These are phyloP conservation scores for Falco novaeseelandiae DNA, from an alignment of 2,797 vertebrate species.

Conservation along the genomic window DNA sequence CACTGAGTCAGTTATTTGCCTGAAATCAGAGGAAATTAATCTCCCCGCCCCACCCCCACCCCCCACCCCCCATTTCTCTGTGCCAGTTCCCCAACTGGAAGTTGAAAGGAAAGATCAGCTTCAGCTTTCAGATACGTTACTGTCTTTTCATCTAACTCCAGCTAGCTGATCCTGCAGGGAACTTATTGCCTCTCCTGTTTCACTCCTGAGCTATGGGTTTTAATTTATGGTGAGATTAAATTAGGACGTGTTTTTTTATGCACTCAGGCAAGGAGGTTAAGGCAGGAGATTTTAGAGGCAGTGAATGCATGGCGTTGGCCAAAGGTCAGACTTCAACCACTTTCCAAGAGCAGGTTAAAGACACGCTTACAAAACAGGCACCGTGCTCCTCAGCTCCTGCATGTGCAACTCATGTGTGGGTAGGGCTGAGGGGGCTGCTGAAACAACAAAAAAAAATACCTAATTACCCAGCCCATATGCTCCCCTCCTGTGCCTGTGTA, in stretches of 20 bases:
- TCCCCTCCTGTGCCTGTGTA: conserved; percentile 29
- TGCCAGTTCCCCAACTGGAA: not conserved
- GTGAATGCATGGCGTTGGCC: not conserved
- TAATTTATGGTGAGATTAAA: conserved; percentile 25
- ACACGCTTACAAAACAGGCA: not conserved
- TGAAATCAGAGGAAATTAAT: not conserved
- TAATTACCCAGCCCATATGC: conserved; percentile 44
- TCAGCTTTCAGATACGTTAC: not conserved
- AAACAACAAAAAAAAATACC: conserved; percentile 19
- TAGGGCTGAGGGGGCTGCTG: conserved; percentile 47
- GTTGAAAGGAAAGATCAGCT: not conserved
- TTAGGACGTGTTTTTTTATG: not conserved
- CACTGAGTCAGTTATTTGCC: not conserved
- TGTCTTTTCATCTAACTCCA: not conserved
- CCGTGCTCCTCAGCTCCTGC: not conserved
- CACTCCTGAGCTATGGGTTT: not conserved
- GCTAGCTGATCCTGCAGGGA: not conserved
- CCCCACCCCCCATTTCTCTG: not conserved
- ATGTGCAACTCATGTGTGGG: not conserved
- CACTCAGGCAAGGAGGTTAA: not conserved
- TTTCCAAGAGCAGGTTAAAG: conserved; percentile 6
- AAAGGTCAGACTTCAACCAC: not conserved
- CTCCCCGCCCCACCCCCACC: too few relatives aligned
- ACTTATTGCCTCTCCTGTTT: conserved; percentile 31
- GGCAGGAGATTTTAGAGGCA: not conserved